Conservation (phyloP, 2,113 vertebrate genomes). For the Eonycteris spelaea region DNA sequence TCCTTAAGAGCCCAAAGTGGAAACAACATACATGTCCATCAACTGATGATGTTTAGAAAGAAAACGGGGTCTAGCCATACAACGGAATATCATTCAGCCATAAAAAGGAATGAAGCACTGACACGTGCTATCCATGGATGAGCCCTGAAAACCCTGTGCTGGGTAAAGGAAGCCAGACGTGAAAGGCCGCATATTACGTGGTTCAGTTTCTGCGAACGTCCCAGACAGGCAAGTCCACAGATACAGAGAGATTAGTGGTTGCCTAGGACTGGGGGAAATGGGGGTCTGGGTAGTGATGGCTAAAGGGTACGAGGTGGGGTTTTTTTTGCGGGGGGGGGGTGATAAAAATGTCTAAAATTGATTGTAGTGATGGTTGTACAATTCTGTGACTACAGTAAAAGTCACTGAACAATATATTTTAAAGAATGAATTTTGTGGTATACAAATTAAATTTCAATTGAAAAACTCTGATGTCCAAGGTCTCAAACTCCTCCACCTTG, state of each 20-base stretch:
- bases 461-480: background rate
- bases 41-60: background rate
- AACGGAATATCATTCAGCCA: background rate
- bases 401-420: background rate
- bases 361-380: no score
- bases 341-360: background rate
- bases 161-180: background rate
- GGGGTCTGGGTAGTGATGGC: background rate
- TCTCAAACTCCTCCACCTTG: background rate
- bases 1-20: background rate
- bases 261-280: no score
- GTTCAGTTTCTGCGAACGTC: accelerated
- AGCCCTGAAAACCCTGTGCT: background rate
- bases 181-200: no score
- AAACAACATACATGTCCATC: background rate
- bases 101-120: no score
- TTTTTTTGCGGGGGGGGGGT: background rate
- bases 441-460: background rate
- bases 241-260: background rate
- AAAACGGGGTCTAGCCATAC: no score
- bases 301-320: background rate
- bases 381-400: background rate
- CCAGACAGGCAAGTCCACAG: background rate
- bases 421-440: background rate
- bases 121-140: accelerated